These are phyloP conservation scores for Onychomys torridus DNA, from an alignment of 2,797 vertebrate genomes.

Conservation along the genomic window DNA sequence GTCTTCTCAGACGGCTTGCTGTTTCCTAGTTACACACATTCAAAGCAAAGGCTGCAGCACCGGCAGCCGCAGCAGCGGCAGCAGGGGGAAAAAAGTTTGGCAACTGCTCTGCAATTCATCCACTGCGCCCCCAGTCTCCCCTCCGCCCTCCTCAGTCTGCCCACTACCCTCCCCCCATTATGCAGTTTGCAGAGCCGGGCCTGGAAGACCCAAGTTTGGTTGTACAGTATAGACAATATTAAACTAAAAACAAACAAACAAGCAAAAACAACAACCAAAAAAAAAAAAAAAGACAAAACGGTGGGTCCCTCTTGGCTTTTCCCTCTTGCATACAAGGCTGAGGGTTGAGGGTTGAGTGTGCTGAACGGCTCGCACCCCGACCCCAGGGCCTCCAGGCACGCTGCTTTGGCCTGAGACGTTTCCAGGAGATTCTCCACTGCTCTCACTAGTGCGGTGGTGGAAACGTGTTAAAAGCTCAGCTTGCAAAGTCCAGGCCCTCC, in stretches of 20 bases:
- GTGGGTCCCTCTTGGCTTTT: not conserved
- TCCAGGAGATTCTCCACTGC: constrained; percentile 77
- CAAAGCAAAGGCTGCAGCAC: constrained; percentile 84
- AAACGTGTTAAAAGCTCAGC: constrained; percentile 74
- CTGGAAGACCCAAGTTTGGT: constrained; percentile 43
- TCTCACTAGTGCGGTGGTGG: constrained; percentile 44
- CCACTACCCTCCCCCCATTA: not conserved
- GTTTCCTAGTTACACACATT: constrained; percentile 92
- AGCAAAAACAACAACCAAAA: too few species aligned
- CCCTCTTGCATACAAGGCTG: not conserved
- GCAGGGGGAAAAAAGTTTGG: constrained; percentile 77
- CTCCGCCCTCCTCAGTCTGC: not conserved
- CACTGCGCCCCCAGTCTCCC: constrained; percentile 59
- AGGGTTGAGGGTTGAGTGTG: constrained; percentile 20
- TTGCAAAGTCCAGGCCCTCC: constrained; percentile 59
- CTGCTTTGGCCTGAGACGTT: constrained; percentile 54
- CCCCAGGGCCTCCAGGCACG: constrained; percentile 47
- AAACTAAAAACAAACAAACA: too few species aligned
- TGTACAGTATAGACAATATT: not conserved
- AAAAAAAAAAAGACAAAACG: not conserved
- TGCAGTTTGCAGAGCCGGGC: constrained; percentile 15
- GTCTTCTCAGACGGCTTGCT: constrained; percentile 90
- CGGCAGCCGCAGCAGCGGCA: constrained; percentile 66
- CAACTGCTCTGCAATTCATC: constrained; percentile 84
- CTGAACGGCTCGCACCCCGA: constrained; percentile 46